Base-by-base conservation (phyloP, 2,888 invertebrate species). In the Lasioglossum marginatum region DNA sequence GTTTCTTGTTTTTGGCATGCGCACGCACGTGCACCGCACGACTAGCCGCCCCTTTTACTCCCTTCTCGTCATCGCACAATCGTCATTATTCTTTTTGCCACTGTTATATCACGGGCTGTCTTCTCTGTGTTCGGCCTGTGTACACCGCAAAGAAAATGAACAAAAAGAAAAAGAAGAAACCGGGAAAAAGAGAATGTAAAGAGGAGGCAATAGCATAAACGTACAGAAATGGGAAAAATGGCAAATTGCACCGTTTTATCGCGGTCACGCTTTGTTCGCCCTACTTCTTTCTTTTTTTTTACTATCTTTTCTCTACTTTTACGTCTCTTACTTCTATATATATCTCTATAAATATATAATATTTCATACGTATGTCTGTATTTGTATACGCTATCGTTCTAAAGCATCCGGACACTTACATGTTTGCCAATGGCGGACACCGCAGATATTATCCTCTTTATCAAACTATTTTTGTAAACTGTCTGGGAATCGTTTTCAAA, bases 21-120 rank as follows among this genome's bases (percentile, higher is more conserved):
- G 77, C 68, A 85, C 83, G 91, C 89, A 91, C 90, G 80, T 86
- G 89, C 86, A 91, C 86, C 90, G 89, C 90, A 89, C 84, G 77
- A 88, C 82, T 89, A 87, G 82, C 78, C 85, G n/a, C 52, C 74
- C 79, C 73, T 73, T 63, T 14, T 40, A 74, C 68, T 79, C 27
- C 71, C 79, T 57, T 37, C 60, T 72, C 75, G 77, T 83, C 82
- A 75, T 82, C 66, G 72, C 81, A 88, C 80, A 19, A 45, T 68
- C 72, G 66, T 82, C 82, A 77, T 57, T 48, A 63, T 77, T 77
- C 43, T 77, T 52, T 79, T 66, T 71, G 72, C 63, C 83, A 77
- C 71, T 63, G 27, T 80, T 83, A 57, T 45, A 72, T 80, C 63
- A 73, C 77, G 19, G 40, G 70, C 70, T 70, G 68, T 34, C 70